Percentiles rank a stretch among this genome's conserved stretches.
Evolutionary conservation across 2,797 vertebrate genomes (phyloP).

Genomic region (Danio jaintianensis): DNA sequence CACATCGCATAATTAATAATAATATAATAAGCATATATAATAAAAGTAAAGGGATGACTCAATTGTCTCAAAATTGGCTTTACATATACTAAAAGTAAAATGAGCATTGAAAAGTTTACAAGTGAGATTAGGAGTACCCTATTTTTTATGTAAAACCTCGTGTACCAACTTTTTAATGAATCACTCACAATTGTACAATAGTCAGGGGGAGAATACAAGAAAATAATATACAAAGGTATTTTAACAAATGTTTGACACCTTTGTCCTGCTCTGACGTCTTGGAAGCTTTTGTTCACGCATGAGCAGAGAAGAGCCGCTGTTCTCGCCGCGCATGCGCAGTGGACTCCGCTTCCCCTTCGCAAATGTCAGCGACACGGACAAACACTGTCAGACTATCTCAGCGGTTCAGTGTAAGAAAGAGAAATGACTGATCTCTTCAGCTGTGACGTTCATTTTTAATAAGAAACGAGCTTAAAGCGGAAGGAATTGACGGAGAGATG

Average conservation of each 20-base stretch:
- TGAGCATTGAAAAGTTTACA: too few species aligned
- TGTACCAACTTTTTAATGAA: too few species aligned
- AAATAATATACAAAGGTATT: too few species aligned
- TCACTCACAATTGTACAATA: too few species aligned
- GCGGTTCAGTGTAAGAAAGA: constrained; percentile 6
- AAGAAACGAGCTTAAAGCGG: constrained; percentile 25
- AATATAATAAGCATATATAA: too few species aligned
- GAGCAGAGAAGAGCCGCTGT: constrained; percentile 11
- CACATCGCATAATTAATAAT: too few species aligned
- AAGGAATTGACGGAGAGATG: constrained; percentile 66
- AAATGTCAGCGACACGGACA: constrained; percentile 51
- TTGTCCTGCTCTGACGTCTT: neutral
- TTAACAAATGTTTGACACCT: neutral
- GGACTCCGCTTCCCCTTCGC: neutral
- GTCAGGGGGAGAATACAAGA: too few species aligned
- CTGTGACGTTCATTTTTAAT: constrained; percentile 6
- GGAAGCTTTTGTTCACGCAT: constrained; percentile 41
- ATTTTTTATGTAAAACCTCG: too few species aligned
- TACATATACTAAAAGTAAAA: too few species aligned
- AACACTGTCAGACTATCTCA: constrained; percentile 34
- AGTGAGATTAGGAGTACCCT: too few species aligned
- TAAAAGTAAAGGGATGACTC: too few species aligned
- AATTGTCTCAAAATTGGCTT: too few species aligned
- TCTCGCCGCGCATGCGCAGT: neutral
- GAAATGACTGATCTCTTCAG: constrained; percentile 34